Conservation (phyloP, 2,797 vertebrate genomes). For the Menidia menidia region DNA sequence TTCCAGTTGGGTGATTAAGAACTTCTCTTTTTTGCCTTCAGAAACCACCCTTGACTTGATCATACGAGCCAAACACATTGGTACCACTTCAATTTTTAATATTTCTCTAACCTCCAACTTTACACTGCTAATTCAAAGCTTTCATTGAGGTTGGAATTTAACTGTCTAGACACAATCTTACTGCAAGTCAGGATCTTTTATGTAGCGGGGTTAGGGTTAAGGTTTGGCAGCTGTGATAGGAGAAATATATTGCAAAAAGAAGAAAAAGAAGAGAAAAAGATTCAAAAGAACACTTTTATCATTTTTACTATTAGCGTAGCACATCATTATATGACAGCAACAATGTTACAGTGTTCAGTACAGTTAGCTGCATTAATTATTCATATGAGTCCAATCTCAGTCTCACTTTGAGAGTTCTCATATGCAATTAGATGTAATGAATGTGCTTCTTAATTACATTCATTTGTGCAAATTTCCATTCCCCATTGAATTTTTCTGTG, state of each 20-base stretch:
- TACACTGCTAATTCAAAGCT: constrained; percentile 38
- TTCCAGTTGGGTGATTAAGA: constrained; percentile 64
- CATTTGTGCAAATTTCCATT: constrained; percentile 83
- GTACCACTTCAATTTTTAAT: constrained; percentile 61
- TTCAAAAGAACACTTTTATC: constrained; percentile 30
- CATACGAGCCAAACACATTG: constrained; percentile 53
- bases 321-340: constrained; percentile 46
- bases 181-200: constrained; percentile 55
- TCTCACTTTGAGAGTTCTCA: constrained; percentile 82
- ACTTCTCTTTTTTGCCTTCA: constrained; percentile 47
- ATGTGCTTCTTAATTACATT: constrained; percentile 85
- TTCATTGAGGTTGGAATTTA: constrained; percentile 54
- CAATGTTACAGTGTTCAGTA: constrained; percentile 54
- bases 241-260: constrained; percentile 2
- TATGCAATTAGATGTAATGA: constrained; percentile 85
- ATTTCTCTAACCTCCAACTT: constrained; percentile 47
- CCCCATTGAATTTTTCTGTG: constrained; percentile 80
- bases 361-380: constrained; percentile 74
- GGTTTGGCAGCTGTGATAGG: constrained; percentile 17
- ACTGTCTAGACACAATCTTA: constrained; percentile 72
- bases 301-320: constrained; percentile 29
- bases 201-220: background rate
- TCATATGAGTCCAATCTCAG: constrained; percentile 76
- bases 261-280: constrained; percentile 16
- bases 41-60: constrained; percentile 63